Base-by-base conservation (phyloP, 92 coral and sea anemone species). In the Chrysogorgia sp. region DNA sequence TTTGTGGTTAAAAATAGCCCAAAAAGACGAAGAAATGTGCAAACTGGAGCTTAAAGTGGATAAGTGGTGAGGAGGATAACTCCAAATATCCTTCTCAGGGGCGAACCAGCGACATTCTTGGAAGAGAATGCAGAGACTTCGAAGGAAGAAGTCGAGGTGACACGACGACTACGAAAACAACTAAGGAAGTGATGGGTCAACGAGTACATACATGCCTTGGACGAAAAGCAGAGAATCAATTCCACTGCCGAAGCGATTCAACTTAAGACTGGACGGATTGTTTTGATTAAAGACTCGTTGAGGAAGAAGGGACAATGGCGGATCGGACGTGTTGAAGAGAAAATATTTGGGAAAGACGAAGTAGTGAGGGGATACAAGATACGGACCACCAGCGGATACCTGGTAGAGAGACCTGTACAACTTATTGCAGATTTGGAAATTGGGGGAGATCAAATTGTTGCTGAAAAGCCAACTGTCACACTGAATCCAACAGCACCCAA, bases 61-160 rank as follows among this genome's bases (percentile, higher is more conserved):
- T 28, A 84, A 84, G 0, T 58, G 24, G 40, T 12, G 15, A 10
- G 40, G 26, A 21, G 34, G 40, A 8, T 61, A 3, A 84, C 92
- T 22, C 92, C 92, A 26, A 88, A 84, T 81, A 61, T 62, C 40
- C 61, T 81, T 83, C 30, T 86, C 43, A 68, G 84, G 40, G 68
- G 68, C 21, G 40, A 61, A 61, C 68, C 68, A 25, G n/a, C 37
- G 2, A 61, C 34, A 14, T 25, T 61, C 9, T 8, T 61, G 68
- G 68, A 61, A 29, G 68, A 61, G 26, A 61, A 61, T 21, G 10
- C 21, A 2, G 68, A 61, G 14, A 33, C 40, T 22, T 32, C 10
- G 37, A 35, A 28, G 1, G 68, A 61, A 33, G 20, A 43, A 19
- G 25, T 15, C 14, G 35, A 34, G 49, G 74, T 66, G 48, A 66